Percentiles rank a stretch among this genome's conserved stretches.
These are phyloP conservation scores for Canis aureus DNA, from an alignment of 2,113 vertebrate species.

Conservation along the genomic window DNA sequence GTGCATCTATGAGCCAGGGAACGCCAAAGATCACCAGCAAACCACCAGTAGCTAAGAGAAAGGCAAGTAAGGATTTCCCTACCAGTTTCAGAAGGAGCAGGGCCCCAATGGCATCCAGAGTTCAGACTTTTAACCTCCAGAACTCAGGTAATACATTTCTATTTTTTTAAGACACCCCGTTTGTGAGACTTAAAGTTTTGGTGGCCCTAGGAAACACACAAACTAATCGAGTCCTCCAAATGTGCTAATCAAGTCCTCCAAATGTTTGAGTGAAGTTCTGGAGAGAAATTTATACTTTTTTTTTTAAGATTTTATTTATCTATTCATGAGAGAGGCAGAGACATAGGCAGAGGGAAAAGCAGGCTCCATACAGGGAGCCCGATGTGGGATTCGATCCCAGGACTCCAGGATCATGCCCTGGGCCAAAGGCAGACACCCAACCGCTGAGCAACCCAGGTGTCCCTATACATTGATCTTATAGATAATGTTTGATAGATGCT, in stretches of 20 bases:
- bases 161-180: not conserved
- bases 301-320: too few species aligned
- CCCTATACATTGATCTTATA: not conserved
- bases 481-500: not conserved
- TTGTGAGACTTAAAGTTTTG: not conserved
- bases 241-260: not conserved
- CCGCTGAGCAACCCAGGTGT: too few species aligned
- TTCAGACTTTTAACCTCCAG: not conserved
- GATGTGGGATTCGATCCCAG: too few species aligned
- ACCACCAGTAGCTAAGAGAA: not conserved
- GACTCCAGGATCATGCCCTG: too few species aligned
- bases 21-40: not conserved
- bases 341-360: too few species aligned
- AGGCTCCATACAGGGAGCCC: too few species aligned
- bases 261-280: not conserved
- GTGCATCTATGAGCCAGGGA: not conserved
- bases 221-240: not conserved
- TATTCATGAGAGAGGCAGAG: too few species aligned
- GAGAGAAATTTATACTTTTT: not conserved
- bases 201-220: not conserved
- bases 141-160: not conserved
- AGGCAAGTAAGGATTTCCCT: not conserved
- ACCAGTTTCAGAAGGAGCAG: not conserved
- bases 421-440: too few species aligned
- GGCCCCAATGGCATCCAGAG: not conserved